These are phyloP conservation scores for Platysteira castanea DNA, from an alignment of 2,113 vertebrate genomes.

Conservation along the genomic window DNA sequence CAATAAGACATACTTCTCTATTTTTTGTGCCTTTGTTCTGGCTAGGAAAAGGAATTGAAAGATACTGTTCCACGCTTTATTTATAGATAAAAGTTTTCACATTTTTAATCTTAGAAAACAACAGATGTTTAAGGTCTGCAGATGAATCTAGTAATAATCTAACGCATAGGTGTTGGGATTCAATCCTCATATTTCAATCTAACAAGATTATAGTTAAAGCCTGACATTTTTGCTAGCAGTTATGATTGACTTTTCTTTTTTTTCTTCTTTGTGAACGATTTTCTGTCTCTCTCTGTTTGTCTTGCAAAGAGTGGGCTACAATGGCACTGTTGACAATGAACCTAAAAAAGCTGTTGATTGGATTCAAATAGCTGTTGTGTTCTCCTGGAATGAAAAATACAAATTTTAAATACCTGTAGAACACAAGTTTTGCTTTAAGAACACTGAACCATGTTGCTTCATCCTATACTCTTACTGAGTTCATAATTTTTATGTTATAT, in stretches of 20 bases:
- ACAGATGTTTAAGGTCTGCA: background rate
- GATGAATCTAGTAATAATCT: background rate
- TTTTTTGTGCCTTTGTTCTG: background rate
- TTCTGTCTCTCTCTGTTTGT: background rate
- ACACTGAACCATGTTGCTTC: background rate
- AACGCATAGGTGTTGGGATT: background rate
- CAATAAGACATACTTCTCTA: background rate
- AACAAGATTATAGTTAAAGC: background rate
- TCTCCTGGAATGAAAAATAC: background rate
- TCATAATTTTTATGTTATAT: background rate
- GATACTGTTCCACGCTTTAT: background rate
- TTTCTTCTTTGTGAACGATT: background rate
- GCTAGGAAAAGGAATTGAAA: conserved; percentile 45
- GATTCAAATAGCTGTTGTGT: background rate
- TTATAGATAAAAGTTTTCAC: conserved; percentile 26
- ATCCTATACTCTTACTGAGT: background rate
- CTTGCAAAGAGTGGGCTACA: background rate
- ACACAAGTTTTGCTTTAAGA: background rate
- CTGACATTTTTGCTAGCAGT: background rate
- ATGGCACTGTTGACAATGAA: background rate
- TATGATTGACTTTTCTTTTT: background rate
- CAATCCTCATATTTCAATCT: background rate
- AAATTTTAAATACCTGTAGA: background rate
- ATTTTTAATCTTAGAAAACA: background rate
- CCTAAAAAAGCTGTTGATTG: background rate